These are phyloP conservation scores for Nothura maculosa DNA, from an alignment of 2,797 vertebrate genomes.

Conservation along the genomic window DNA sequence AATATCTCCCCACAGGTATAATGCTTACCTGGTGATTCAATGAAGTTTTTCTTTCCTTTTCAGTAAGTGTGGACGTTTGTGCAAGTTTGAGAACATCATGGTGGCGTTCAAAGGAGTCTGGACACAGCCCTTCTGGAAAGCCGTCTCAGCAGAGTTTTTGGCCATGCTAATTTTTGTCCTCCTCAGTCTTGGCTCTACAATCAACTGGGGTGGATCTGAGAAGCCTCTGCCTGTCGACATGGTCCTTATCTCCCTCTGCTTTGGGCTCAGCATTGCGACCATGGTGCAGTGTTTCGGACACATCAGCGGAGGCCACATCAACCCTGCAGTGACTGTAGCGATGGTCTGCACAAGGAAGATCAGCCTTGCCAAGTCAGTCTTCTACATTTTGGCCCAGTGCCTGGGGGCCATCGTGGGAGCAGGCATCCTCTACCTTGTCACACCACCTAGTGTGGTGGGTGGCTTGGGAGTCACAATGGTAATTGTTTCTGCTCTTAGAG, in stretches of 20 bases:
- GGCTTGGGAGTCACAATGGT: conserved; percentile 90
- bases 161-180: conserved; percentile 94
- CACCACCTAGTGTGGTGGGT: conserved; percentile 87
- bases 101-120: conserved; percentile 95
- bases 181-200: conserved; percentile 92
- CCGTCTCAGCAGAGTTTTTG: conserved; percentile 92
- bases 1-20: background rate
- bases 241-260: conserved; percentile 95
- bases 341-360: conserved; percentile 94
- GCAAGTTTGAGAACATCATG: conserved; percentile 88
- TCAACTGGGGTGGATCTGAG: conserved; percentile 89
- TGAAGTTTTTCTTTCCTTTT: conserved; percentile 54
- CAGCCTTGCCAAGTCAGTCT: conserved; percentile 92
- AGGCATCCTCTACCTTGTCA: conserved; percentile 91
- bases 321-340: conserved; percentile 93
- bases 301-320: conserved; percentile 96
- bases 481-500: conserved; percentile 47
- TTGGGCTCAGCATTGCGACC: conserved; percentile 95
- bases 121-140: conserved; percentile 97
- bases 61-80: conserved; percentile 89
- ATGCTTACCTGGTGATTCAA: conserved; percentile 14
- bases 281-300: conserved; percentile 96
- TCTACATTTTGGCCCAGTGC: conserved; percentile 94
- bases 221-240: conserved; percentile 88
- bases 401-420: conserved; percentile 91